Evolutionary conservation across 2,113 vertebrate species (phyloP).

Genomic region (Chlorocebus sabaeus): DNA sequence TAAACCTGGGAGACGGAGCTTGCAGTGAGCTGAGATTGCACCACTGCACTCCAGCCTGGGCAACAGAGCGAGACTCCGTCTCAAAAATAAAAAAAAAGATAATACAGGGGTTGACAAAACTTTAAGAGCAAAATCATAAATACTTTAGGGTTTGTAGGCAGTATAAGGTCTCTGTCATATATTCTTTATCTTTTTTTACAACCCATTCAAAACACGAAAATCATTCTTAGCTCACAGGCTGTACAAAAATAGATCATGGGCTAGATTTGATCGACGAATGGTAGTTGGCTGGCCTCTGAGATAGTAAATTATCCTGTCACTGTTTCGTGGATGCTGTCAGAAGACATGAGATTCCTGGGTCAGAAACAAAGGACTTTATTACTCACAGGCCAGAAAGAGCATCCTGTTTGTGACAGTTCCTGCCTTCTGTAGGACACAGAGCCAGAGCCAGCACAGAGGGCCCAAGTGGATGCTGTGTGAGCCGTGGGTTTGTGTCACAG

Average conservation of each 20-base stretch:
- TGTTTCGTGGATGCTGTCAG: background rate
- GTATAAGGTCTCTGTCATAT: background rate
- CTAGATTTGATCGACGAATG: background rate
- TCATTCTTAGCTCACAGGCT: background rate
- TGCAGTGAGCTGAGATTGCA: too few species aligned
- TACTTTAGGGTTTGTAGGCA: background rate
- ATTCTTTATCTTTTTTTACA: background rate
- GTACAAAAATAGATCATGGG: background rate
- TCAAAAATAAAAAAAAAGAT: background rate
- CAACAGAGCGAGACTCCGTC: too few species aligned
- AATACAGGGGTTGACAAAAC: background rate
- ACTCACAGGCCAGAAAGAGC: background rate
- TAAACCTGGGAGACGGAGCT: too few species aligned
- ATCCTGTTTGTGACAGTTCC: background rate
- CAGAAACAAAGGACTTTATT: background rate
- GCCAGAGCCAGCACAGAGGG: background rate
- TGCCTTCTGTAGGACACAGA: background rate
- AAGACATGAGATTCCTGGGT: background rate
- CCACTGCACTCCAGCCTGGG: too few species aligned
- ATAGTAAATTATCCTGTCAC: background rate
- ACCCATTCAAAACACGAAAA: background rate
- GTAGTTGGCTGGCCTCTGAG: background rate
- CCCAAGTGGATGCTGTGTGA: background rate
- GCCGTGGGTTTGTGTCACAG: background rate
- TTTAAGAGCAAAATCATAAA: background rate